Conservation (phyloP, 2,113 vertebrate species). For the Xenopus tropicalis region DNA sequence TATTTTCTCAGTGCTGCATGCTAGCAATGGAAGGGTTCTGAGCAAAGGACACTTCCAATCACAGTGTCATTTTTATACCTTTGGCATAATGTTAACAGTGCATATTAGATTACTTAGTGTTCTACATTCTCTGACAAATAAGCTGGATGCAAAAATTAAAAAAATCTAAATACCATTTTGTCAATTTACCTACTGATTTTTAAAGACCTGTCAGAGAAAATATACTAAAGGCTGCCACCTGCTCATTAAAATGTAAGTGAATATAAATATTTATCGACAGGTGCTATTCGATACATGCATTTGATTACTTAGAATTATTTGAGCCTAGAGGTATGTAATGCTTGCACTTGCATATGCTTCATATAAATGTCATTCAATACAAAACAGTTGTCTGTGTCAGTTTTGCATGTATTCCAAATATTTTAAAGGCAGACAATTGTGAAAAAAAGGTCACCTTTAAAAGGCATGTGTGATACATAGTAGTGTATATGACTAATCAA, state of each 20-base stretch:
- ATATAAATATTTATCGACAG: constrained; percentile 6
- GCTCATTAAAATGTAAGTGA: constrained; percentile 3
- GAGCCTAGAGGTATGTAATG: background rate
- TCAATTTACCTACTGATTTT: background rate
- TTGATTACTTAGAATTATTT: constrained; percentile 1
- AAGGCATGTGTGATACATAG: background rate
- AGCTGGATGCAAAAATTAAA: background rate
- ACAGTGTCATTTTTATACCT: no score
- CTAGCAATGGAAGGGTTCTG: no score
- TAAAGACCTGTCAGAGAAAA: background rate
- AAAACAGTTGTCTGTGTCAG: background rate
- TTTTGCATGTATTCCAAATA: background rate
- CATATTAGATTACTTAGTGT: no score
- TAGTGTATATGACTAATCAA: background rate
- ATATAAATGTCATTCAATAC: background rate
- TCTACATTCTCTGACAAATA: no score
- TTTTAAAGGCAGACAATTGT: background rate
- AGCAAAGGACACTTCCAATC: no score
- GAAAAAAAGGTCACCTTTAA: background rate
- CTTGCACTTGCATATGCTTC: background rate
- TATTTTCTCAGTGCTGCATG: no score
- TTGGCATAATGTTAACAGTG: no score
- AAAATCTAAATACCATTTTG: background rate
- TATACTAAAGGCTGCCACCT: background rate
- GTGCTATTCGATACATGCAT: background rate